Evolutionary conservation across 2,113 vertebrate genomes (phyloP).

Genomic region (Craseonycteris thonglongyai): DNA sequence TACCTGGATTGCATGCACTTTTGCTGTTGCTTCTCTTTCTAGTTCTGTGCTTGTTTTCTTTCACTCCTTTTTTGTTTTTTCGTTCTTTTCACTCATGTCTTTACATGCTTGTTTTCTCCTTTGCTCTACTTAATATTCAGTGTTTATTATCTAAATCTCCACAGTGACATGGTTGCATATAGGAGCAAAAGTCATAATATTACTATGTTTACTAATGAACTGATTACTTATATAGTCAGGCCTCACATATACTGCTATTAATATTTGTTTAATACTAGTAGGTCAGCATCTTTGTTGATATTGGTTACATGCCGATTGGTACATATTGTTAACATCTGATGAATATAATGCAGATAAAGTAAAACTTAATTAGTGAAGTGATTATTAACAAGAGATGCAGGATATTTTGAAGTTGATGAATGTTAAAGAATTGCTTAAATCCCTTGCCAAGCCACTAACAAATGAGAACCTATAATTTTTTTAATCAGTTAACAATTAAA

Average conservation of each 20-base stretch:
- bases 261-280: neutral
- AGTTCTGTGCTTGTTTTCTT: neutral
- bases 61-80: neutral
- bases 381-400: neutral
- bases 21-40: neutral
- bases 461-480: neutral
- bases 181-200: neutral
- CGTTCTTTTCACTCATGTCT: neutral
- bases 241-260: neutral
- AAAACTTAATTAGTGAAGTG: neutral
- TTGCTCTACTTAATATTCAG: neutral
- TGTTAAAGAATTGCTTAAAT: neutral
- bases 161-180: neutral
- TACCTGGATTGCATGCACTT: accelerated
- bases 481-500: neutral
- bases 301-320: neutral
- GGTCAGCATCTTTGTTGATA: neutral
- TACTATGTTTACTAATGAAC: neutral
- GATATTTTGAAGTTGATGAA: neutral
- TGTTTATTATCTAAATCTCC: neutral
- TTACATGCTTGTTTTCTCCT: neutral
- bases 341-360: neutral
- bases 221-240: neutral
- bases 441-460: neutral
- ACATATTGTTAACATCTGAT: neutral